Percentiles rank a stretch among this genome's conserved stretches.
These are phyloP conservation scores for Sander vitreus DNA, from an alignment of 2,113 vertebrate species.

Conservation along the genomic window DNA sequence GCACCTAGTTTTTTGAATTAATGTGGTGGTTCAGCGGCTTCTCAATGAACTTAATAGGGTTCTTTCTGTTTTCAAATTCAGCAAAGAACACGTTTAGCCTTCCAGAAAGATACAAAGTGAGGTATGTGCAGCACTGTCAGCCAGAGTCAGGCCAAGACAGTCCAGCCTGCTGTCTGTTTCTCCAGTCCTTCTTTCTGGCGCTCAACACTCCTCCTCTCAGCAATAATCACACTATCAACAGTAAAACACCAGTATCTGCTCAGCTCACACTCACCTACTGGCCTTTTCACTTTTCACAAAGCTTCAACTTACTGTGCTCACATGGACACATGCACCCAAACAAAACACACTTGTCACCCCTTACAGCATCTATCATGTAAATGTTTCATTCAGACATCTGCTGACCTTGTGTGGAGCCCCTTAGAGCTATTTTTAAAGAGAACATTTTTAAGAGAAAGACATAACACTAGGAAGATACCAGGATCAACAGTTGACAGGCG, in stretches of 20 bases:
- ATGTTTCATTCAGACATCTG: conserved; percentile 23
- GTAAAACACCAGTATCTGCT: conserved; percentile 36
- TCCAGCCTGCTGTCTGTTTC: conserved; percentile 26
- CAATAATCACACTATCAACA: conserved; percentile 1
- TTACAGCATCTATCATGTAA: not conserved
- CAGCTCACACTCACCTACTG: conserved; percentile 19
- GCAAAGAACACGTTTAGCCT: conserved; percentile 33
- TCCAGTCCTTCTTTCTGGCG: conserved; percentile 4
- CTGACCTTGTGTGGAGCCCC: conserved; percentile 14
- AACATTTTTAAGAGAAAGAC: not conserved
- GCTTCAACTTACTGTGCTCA: conserved; percentile 6
- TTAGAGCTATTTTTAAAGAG: not conserved
- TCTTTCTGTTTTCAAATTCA: conserved; percentile 56
- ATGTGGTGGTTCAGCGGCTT: conserved; percentile 13
- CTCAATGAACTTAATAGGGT: conserved; percentile 13
- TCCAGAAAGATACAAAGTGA: conserved; percentile 45
- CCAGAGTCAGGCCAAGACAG: conserved; percentile 19
- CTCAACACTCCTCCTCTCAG: conserved; percentile 6
- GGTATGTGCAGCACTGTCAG: conserved; percentile 62
- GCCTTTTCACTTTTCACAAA: conserved; percentile 13
- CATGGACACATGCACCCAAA: conserved; percentile 1
- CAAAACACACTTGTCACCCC: conserved; percentile 4
- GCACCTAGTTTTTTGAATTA: not conserved
- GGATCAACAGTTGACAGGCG: not conserved
- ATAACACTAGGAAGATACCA: not conserved